Base-by-base conservation (phyloP, 2,888 invertebrate species). In the Cistogaster globosa region DNA sequence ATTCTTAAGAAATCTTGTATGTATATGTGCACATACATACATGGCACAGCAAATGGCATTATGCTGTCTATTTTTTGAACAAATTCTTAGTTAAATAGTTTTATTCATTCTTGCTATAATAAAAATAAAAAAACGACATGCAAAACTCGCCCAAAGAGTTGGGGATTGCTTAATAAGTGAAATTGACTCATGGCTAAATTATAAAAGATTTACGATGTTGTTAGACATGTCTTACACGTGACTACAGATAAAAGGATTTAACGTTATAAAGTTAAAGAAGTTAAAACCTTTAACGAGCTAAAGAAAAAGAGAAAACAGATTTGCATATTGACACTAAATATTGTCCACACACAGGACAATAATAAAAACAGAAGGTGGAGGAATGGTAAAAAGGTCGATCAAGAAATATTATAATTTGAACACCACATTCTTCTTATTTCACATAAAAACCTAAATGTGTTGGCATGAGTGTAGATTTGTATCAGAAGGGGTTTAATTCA, bases 151-250 rank as follows among this genome's bases (percentile, higher is more conserved):
- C 18, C 55, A 65, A 51, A 26, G 26, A 51, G 75, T 75, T 55
- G 26, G 18, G 57, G 48, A 65, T 63, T n/a, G 12, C 32, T 36
- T 62, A 63, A 63, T 57, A 75, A 72, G 71, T 85, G 32, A 88
- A 90, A 90, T 90, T 90, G 90, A 90, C 90, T 90, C 88, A 87
- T 86, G 87, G 88, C 88, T 88, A 89, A 90, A 89, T 90, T 90
- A 89, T 90, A 90, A 87, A 90, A 90, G 90, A 90, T 90, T 90
- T 90, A 90, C 90, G 89, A 86, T 65, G 85, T 82, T 85, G 82
- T 85, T 71, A 57, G 78, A 85, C 82, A 85, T 71, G 82, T 79
- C 78, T 67, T 53, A 85, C 85, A 85, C 85, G 82, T 85, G 85
- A 85, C 85, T 78, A 82, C 71, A 85, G 82, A 85, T 85, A 85